Evolutionary conservation across 2,888 invertebrate genomes (phyloP), one percentile per base, ranked within the genome.

Genomic region (Lepidocyrtoides sp.): DNA sequence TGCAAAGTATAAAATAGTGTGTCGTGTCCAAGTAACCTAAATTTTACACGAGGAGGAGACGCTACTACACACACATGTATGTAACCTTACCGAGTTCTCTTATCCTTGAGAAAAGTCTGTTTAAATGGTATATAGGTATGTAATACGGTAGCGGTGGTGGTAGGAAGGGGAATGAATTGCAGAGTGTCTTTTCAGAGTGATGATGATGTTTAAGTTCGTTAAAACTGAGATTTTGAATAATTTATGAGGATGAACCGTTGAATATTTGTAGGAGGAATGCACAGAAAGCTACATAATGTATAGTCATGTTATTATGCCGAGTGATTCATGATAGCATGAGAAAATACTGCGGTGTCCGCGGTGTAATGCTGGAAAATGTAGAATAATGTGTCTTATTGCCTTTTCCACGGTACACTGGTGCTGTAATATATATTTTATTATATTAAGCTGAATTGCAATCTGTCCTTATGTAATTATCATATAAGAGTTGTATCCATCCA

Each of bases 11-110:
- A 8, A 1, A 8, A 44, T n/a, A 54, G 54, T 54, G 17, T 54
- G 54, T 54, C 54, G 17, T 54, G 54, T 54, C 54, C 54, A 54
- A 54, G 54, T 54, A 54, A 54, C 54, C 54, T 54, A 72, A 72
- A 72, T 72, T 36, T 72, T 72, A 72, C 36, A 72, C 32, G 41
- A 12, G 41, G 36, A 36, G 4, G n/a, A n/a, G n/a, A n/a, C n/a
- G n/a, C n/a, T n/a, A n/a, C n/a, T n/a, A n/a, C n/a, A n/a, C n/a
- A n/a, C n/a, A n/a, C n/a, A n/a, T n/a, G n/a, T n/a, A n/a, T n/a
- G n/a, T n/a, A n/a, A n/a, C n/a, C n/a, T n/a, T n/a, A n/a, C n/a
- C n/a, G n/a, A n/a, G n/a, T n/a, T n/a, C n/a, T n/a, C n/a, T n/a
- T n/a, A n/a, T n/a, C n/a, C n/a, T n/a, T n/a, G n/a, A n/a, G n/a